phyloP scores from a whole-genome alignment of 2,797 vertebrate genomes.

The Chelmon rostratus region DNA sequence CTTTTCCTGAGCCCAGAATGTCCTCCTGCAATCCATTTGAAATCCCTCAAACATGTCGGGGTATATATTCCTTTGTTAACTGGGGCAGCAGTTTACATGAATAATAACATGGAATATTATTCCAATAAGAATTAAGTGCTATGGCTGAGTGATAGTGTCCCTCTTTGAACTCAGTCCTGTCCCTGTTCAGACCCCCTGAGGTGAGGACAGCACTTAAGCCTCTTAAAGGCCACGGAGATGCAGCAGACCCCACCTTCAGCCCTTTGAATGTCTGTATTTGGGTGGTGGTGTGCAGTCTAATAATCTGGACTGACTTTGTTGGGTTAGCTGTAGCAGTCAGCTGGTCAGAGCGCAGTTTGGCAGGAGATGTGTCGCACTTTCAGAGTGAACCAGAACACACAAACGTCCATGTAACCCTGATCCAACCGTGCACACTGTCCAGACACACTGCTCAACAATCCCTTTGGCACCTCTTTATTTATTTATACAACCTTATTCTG shows the following conservation, averaged over 20 bases:
- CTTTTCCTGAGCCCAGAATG: neutral
- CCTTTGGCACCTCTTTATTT: neutral
- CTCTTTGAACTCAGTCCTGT: neutral
- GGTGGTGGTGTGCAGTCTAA: neutral
- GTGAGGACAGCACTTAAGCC: slow-evolving; percentile 3
- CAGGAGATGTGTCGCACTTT: neutral
- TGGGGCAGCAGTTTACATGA: neutral
- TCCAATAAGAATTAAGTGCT: neutral
- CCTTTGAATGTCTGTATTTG: neutral
- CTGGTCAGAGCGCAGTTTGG: neutral
- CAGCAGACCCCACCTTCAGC: neutral
- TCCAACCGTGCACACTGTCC: neutral
- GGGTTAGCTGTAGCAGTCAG: neutral
- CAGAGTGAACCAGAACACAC: neutral
- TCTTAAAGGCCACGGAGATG: neutral
- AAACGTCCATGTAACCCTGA: no score
- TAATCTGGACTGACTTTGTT: slow-evolving; percentile 1
- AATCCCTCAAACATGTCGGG: neutral
- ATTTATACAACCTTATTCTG: slow-evolving; percentile 2
- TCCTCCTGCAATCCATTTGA: neutral
- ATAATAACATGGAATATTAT: neutral
- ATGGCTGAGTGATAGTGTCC: neutral
- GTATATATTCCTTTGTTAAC: no score
- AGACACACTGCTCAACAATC: neutral
- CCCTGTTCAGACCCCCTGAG: neutral